Percentiles rank a stretch among this genome's conserved stretches.
phyloP scores from a whole-genome alignment of 2,113 vertebrate species.

The Oryzias curvinotus region DNA sequence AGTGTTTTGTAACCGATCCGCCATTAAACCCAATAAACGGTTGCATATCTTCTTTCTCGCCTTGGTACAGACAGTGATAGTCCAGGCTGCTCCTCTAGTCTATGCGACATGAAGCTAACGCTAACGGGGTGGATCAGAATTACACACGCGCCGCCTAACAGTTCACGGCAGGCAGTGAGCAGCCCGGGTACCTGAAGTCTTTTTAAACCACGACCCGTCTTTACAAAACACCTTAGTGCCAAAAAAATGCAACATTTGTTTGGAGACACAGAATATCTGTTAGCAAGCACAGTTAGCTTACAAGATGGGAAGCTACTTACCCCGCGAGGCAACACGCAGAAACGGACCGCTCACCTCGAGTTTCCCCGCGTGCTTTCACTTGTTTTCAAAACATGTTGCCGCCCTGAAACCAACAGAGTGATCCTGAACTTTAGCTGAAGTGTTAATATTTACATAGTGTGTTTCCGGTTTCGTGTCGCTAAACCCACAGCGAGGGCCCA shows the following conservation, averaged over 20 bases:
- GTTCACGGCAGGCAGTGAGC: no score
- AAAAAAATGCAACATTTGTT: constrained; percentile 75
- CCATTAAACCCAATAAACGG: no score
- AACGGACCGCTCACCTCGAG: neutral
- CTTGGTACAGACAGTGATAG: no score
- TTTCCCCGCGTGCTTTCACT: constrained; percentile 19
- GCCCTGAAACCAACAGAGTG: neutral
- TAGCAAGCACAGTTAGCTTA: constrained; percentile 49
- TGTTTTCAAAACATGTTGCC: constrained; percentile 14
- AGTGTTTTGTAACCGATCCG: no score
- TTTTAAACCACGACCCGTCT: no score
- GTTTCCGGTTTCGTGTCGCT: neutral
- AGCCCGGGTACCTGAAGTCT: no score
- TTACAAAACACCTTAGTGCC: constrained; percentile 41
- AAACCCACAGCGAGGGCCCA: no score
- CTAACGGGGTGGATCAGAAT: no score
- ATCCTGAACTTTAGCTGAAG: neutral
- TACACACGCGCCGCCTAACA: no score
- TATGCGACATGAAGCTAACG: no score
- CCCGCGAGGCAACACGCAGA: constrained; percentile 32
- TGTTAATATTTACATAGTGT: constrained; percentile 9
- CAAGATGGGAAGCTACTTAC: constrained; percentile 52
- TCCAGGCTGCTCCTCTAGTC: no score
- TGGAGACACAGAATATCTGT: neutral
- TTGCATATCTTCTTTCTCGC: no score